These are phyloP conservation scores for Trematomus loennbergii DNA, from an alignment of 2,113 vertebrate species.

Conservation along the genomic window DNA sequence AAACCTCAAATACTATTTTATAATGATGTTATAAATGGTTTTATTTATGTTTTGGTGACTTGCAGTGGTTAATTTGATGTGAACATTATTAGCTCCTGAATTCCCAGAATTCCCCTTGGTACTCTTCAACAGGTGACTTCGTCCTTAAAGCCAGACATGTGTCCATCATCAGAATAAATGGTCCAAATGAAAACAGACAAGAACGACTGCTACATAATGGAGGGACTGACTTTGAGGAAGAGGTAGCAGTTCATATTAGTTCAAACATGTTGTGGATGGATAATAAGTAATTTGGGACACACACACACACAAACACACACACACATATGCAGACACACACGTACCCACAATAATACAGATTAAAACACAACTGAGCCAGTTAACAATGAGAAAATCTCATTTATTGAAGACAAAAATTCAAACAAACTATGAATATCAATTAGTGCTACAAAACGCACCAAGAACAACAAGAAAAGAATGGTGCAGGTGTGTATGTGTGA, in stretches of 20 bases:
- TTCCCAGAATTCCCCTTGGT: not conserved
- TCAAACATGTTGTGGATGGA: not conserved
- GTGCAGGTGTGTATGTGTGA: not conserved
- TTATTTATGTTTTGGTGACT: too few species aligned
- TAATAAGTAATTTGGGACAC: not conserved
- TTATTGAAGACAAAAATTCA: conserved; percentile 44
- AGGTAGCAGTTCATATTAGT: not conserved
- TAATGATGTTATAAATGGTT: not conserved
- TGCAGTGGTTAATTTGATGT: not conserved
- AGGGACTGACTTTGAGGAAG: not conserved
- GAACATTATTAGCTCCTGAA: not conserved
- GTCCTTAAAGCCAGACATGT: not conserved
- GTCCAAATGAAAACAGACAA: conserved; percentile 34
- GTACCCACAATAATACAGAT: too few species aligned
- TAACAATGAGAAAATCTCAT: conserved; percentile 23
- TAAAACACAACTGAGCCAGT: not conserved
- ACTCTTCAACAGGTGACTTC: not conserved
- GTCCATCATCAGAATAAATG: conserved; percentile 1
- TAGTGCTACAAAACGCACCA: conserved; percentile 22
- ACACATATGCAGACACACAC: too few species aligned
- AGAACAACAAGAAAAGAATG: not conserved
- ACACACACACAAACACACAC: not conserved
- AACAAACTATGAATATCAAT: not conserved
- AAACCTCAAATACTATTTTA: not conserved
- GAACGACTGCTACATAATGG: not conserved